Base-by-base conservation (phyloP, 2,888 invertebrate species). In the Steinernema scapterisci region DNA sequence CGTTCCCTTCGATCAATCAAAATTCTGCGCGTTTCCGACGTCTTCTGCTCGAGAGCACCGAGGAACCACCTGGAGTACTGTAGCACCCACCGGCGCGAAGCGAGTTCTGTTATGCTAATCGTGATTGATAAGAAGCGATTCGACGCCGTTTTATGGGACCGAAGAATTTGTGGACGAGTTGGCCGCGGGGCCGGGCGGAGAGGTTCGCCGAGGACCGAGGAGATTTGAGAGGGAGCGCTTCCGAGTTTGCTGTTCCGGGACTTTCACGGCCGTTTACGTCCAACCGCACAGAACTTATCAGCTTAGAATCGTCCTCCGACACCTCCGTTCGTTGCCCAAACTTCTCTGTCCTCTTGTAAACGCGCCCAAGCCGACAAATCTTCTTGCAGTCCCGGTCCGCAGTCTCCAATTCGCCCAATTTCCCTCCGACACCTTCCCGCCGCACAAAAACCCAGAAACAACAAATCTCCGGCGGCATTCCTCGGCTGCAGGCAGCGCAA, bases 1-100 rank as follows among this genome's bases (percentile, higher is more conserved):
- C 31, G 54, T 63, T 63, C 63, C 5, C 48, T 48, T 48, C 63
- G 63, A 63, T 63, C 63, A 63, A 63, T 63, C 63, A 63, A 63
- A 31, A 31, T 63, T 11, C 19, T 31, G 31, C 63, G 63, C 63
- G 63, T 31, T 27, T 63, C 63, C 31, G 63, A 63, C 19, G n/a
- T n/a, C 48, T 48, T 19, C 19, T 48, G 13, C 48, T 16, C 48
- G 48, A 48, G 48, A 48, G 19, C 48, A 3, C 13, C 19, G 38
- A 9, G 38, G 38, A 38, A 16, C 48, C 48, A 19, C 48, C 48
- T 48, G 48, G 13, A n/a, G 63, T 63, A 63, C 63, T 63, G 63
- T 63, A 63, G 31, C 21, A 19, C 21, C 19, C 21, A 16, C n/a
- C 16, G 48, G 48, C 25, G 54, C 11, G 21, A 23, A 25, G 7